These are phyloP conservation scores for Rhinolophus ferrumequinum DNA, from an alignment of 2,113 vertebrate species.

Conservation along the genomic window DNA sequence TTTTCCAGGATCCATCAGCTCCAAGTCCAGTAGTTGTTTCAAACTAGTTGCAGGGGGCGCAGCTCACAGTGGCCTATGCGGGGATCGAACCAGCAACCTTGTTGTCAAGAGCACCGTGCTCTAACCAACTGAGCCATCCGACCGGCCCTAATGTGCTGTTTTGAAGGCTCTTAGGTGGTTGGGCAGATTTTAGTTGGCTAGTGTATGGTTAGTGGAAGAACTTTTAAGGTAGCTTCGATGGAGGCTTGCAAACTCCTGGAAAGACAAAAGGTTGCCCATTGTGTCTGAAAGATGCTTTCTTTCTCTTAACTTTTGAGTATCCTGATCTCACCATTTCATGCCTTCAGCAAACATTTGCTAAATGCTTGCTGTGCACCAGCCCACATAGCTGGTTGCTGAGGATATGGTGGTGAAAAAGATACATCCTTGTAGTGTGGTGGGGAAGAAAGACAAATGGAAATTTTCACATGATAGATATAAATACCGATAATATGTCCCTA, in stretches of 20 bases:
- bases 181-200: neutral
- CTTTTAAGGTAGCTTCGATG: neutral
- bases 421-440: neutral
- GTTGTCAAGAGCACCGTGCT: too few relatives aligned
- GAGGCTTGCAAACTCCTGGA: neutral
- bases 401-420: neutral
- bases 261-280: neutral
- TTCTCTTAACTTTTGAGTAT: conserved; percentile 11
- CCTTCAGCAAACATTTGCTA: neutral
- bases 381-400: neutral
- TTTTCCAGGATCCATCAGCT: too few relatives aligned
- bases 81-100: too few relatives aligned
- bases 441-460: neutral
- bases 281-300: neutral
- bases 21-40: too few relatives aligned
- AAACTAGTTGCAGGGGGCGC: too few relatives aligned
- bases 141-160: neutral
- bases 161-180: neutral
- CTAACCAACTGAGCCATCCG: too few relatives aligned
- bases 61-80: too few relatives aligned
- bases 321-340: neutral
- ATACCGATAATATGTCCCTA: neutral
- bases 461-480: neutral
- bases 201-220: neutral
- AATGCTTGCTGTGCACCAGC: neutral